A percentile compares a stretch with the other conserved stretches of the same genome.
These are phyloP conservation scores for Aphrophora alni DNA, from an alignment of 2,888 invertebrate genomes.

Conservation along the genomic window DNA sequence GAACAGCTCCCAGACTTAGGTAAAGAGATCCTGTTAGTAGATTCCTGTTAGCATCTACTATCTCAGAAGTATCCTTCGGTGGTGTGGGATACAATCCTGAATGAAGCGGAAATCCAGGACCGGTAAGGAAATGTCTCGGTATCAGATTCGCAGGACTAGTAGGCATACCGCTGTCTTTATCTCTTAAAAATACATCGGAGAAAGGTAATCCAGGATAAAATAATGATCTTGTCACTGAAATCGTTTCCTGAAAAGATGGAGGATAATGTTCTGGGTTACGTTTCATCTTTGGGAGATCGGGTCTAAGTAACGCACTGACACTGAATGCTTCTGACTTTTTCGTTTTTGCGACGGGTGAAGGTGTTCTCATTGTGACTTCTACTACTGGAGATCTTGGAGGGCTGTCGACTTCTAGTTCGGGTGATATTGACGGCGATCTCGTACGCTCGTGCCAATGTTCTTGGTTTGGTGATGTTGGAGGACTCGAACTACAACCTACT, in stretches of 20 bases:
- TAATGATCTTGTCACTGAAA: slow-evolving; percentile 65
- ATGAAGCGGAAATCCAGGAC: slow-evolving; percentile 62
- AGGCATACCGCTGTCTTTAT: slow-evolving; percentile 45
- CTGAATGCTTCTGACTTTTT: slow-evolving; percentile 80
- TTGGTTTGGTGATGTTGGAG: slow-evolving; percentile 55
- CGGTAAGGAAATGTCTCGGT: slow-evolving; percentile 58
- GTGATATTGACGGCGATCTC: slow-evolving; percentile 61
- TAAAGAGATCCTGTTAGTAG: slow-evolving; percentile 65
- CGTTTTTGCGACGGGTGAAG: slow-evolving; percentile 39
- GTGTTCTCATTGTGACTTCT: slow-evolving; percentile 40
- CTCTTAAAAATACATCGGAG: slow-evolving; percentile 61
- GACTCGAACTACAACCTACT: slow-evolving; percentile 58
- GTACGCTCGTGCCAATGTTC: slow-evolving; percentile 48
- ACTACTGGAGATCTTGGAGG: slow-evolving; percentile 63
- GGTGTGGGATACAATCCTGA: slow-evolving; percentile 36
- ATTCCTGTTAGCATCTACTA: slow-evolving; percentile 53
- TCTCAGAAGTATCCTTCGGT: slow-evolving; percentile 43
- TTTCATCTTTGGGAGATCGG: slow-evolving; percentile 66
- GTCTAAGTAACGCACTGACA: slow-evolving; percentile 80
- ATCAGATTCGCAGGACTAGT: slow-evolving; percentile 55
- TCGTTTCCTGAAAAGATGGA: slow-evolving; percentile 57
- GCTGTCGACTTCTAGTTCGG: slow-evolving; percentile 78
- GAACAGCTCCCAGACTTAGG: slow-evolving; percentile 68
- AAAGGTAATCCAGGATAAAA: slow-evolving; percentile 68
- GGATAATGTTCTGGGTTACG: slow-evolving; percentile 50